Evolutionary conservation across 1,140 invertebrate species (phyloP).

Genomic region (Charaxes varanes): DNA sequence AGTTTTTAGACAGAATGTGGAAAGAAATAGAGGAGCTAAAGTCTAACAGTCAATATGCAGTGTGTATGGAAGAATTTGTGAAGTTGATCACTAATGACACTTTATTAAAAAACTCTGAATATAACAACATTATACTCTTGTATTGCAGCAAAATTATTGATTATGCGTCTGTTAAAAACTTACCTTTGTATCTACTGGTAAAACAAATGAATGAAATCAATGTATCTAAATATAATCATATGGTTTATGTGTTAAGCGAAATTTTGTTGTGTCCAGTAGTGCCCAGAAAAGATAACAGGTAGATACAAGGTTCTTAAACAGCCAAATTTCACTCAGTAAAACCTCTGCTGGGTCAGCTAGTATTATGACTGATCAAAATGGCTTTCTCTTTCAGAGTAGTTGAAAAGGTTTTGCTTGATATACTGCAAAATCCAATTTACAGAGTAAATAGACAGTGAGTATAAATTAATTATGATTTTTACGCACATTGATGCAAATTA

Average conservation of each 20-base stretch:
- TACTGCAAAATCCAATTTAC: slow-evolving; percentile 30
- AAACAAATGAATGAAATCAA: slow-evolving; percentile 32
- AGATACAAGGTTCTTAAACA: no score
- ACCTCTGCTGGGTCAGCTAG: no score
- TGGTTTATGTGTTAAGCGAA: slow-evolving; percentile 48
- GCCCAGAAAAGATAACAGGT: slow-evolving; percentile 57
- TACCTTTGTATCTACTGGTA: slow-evolving; percentile 44
- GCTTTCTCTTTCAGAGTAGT: slow-evolving; percentile 50
- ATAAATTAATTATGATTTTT: no score
- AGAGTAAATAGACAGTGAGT: slow-evolving; percentile 31
- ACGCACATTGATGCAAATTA: no score
- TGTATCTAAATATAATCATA: slow-evolving; percentile 27
- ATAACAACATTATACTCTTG: slow-evolving; percentile 39
- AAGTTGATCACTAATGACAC: slow-evolving; percentile 40
- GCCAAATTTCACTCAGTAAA: no score
- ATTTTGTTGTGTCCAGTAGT: slow-evolving; percentile 43
- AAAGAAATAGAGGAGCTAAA: slow-evolving; percentile 55
- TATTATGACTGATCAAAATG: no score
- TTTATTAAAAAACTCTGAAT: slow-evolving; percentile 29
- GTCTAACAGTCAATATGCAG: slow-evolving; percentile 47
- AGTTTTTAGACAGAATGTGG: slow-evolving; percentile 51
- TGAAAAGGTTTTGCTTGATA: slow-evolving; percentile 35
- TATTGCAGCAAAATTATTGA: slow-evolving; percentile 53
- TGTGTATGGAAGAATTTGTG: slow-evolving; percentile 51
- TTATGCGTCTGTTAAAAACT: slow-evolving; percentile 38